phyloP scores from a whole-genome alignment of 2,888 invertebrate genomes.

The Pollenia griseotomentosa region DNA sequence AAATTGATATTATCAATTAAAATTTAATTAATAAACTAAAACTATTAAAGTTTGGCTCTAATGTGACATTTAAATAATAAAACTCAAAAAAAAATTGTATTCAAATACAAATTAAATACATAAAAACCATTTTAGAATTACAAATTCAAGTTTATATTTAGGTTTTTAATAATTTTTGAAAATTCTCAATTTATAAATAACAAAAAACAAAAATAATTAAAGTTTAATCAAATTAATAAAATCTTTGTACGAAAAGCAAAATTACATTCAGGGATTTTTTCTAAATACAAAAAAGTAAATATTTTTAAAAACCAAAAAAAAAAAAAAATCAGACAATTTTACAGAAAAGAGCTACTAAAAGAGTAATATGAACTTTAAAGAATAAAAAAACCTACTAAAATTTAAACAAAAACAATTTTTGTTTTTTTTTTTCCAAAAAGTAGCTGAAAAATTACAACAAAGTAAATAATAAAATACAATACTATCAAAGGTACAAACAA shows the following conservation, averaged over 20 bases:
- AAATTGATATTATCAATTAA: conserved; percentile 46
- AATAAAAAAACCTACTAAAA: conserved; percentile 27
- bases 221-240: conserved; percentile 44
- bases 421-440: conserved; percentile 49
- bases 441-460: conserved; percentile 53
- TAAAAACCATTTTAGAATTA: conserved; percentile 53
- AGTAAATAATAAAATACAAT: conserved; percentile 55
- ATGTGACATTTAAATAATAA: conserved; percentile 37
- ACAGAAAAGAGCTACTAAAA: conserved; percentile 39
- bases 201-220: conserved; percentile 61
- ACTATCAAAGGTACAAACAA: conserved; percentile 71
- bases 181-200: conserved; percentile 57
- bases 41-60: conserved; percentile 41
- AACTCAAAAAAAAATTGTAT: conserved; percentile 22
- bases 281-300: conserved; percentile 62
- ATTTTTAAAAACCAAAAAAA: conserved; percentile 56
- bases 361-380: conserved; percentile 17
- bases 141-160: conserved; percentile 57
- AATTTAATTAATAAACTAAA: conserved; percentile 18
- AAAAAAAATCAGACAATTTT: conserved; percentile 60
- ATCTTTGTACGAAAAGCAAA: conserved; percentile 79
- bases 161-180: conserved; percentile 42
- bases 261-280: conserved; percentile 82
- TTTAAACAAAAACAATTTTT: conserved; percentile 16
- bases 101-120: conserved; percentile 30